Evolutionary conservation across 2,888 invertebrate genomes (phyloP).

Genomic region (Julus scanicus): DNA sequence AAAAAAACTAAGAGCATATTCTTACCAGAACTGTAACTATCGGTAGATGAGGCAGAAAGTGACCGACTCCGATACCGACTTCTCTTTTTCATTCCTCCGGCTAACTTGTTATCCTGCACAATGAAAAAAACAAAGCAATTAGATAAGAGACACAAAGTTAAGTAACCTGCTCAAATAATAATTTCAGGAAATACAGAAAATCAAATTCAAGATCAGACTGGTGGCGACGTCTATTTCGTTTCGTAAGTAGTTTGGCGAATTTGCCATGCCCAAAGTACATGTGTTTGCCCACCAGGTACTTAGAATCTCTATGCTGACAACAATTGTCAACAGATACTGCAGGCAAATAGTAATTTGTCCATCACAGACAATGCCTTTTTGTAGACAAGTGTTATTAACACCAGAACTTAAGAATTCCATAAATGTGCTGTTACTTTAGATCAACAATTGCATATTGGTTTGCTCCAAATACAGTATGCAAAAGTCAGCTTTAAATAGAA

Average conservation of each 20-base stretch:
- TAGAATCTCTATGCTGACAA: background rate
- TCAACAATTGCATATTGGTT: background rate
- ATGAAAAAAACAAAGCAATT: conserved; percentile 24
- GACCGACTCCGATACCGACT: conserved; percentile 90
- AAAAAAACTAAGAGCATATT: background rate
- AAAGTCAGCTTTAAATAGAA: too few species aligned
- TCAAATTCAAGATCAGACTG: background rate
- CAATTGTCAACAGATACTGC: background rate
- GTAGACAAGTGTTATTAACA: background rate
- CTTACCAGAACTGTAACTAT: conserved; percentile 92
- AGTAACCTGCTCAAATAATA: background rate
- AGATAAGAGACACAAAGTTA: background rate
- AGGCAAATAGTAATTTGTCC: background rate
- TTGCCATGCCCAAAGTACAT: background rate
- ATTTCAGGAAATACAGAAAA: background rate
- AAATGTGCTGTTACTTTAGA: background rate
- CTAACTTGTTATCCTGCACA: conserved; percentile 65
- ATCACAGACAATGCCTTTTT: background rate
- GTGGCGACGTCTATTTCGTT: background rate
- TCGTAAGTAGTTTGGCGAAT: background rate
- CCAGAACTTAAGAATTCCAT: background rate
- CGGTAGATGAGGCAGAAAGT: conserved; percentile 91
- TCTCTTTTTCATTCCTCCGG: conserved; percentile 75
- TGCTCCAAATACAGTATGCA: too few species aligned
- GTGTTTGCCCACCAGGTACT: conserved; percentile 10